Conservation (phyloP, 2,888 invertebrate genomes). For the Argyra leucocephala region DNA sequence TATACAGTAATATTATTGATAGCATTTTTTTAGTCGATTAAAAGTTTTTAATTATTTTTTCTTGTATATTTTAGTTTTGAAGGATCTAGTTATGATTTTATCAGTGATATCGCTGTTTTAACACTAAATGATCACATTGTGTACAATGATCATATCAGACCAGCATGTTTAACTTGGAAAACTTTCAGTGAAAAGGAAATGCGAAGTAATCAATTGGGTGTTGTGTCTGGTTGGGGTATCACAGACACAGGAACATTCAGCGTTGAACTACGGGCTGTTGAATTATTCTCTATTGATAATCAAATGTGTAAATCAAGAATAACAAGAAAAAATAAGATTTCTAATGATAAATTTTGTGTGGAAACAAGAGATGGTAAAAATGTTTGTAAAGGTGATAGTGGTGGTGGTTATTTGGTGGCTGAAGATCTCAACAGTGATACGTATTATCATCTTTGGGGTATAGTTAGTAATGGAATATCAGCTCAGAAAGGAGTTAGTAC, state of each 20-base stretch:
- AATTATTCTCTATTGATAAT: slow-evolving; percentile 23
- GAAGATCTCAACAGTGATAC: slow-evolving; percentile 8
- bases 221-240: slow-evolving; percentile 28
- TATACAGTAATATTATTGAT: slow-evolving; percentile 19
- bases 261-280: slow-evolving; percentile 21
- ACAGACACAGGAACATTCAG: slow-evolving; percentile 19
- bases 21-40: not conserved
- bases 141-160: slow-evolving; percentile 33
- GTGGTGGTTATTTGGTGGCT: slow-evolving; percentile 28
- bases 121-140: slow-evolving; percentile 30
- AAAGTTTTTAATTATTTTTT: not conserved
- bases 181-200: slow-evolving; percentile 19
- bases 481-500: not conserved
- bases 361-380: slow-evolving; percentile 23
- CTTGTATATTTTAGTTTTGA: slow-evolving; percentile 20
- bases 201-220: slow-evolving; percentile 16
- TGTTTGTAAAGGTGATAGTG: slow-evolving; percentile 32
- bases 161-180: slow-evolving; percentile 36
- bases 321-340: slow-evolving; percentile 23
- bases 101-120: slow-evolving; percentile 36
- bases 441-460: slow-evolving; percentile 28
- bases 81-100: slow-evolving; percentile 28
- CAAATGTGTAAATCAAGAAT: slow-evolving; percentile 24
- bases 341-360: slow-evolving; percentile 37
- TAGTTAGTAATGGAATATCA: slow-evolving; percentile 27